Percentiles rank a stretch among this genome's conserved stretches.
phyloP scores from a whole-genome alignment of 2,888 invertebrate species.

The Nephrotoma flavescens region DNA sequence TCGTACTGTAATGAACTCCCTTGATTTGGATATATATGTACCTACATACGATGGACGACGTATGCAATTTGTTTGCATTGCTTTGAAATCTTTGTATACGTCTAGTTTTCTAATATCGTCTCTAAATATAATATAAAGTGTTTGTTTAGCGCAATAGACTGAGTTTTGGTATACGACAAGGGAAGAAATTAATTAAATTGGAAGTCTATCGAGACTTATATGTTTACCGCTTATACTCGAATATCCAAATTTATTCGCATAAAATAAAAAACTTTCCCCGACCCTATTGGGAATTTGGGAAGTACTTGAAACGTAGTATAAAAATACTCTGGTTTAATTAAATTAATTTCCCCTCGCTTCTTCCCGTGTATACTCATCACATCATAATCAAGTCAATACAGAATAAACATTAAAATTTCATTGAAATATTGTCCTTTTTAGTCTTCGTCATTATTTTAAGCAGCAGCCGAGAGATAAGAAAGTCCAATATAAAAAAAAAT shows the following conservation, averaged over 20 bases:
- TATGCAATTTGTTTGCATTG: background rate
- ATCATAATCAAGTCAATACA: background rate
- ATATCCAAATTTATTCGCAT: background rate
- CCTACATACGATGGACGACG: background rate
- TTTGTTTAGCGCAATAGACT: background rate
- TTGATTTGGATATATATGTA: background rate
- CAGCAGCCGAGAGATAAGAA: background rate
- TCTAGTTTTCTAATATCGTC: background rate
- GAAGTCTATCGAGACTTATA: background rate
- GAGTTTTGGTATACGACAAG: background rate
- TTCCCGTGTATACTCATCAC: background rate
- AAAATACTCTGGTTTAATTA: background rate
- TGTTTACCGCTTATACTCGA: background rate
- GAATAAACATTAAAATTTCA: background rate
- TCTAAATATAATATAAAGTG: background rate
- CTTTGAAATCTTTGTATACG: background rate
- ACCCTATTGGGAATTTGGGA: background rate
- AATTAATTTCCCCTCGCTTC: background rate
- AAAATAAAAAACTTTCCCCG: background rate
- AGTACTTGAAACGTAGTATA: background rate
- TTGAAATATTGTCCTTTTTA: background rate
- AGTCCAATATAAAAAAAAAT: background rate
- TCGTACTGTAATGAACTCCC: background rate
- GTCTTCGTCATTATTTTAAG: background rate
- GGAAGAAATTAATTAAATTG: background rate